A percentile compares a stretch with the other conserved stretches of the same genome.
phyloP scores from a whole-genome alignment of 2,797 vertebrate species.

The Aldrovandia affinis region DNA sequence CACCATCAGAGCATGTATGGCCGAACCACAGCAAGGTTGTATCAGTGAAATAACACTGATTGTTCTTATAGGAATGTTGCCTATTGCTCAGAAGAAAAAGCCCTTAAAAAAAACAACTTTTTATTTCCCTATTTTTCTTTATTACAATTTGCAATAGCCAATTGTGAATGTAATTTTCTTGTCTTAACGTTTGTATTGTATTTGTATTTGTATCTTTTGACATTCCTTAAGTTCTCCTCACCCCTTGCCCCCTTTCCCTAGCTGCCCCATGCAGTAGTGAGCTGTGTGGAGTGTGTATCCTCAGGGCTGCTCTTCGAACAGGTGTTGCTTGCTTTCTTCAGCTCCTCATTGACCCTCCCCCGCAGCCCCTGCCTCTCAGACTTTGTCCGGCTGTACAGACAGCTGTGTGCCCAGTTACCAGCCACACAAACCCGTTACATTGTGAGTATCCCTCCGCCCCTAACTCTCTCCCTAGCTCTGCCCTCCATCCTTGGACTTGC shows the following conservation, averaged over 20 bases:
- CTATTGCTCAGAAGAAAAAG: too few relatives aligned
- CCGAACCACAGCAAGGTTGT: not conserved
- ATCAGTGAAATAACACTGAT: not conserved
- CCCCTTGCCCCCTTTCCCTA: conserved; percentile 57
- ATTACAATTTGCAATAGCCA: too few relatives aligned
- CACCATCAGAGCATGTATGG: not conserved
- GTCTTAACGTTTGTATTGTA: too few relatives aligned
- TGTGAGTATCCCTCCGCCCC: conserved; percentile 73
- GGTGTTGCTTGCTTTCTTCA: conserved; percentile 83
- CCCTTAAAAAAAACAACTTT: too few relatives aligned
- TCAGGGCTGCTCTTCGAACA: conserved; percentile 84
- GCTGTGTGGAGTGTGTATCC: conserved; percentile 88
- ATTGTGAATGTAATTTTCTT: too few relatives aligned
- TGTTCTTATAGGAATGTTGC: not conserved
- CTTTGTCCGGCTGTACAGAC: conserved; percentile 88
- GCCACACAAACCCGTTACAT: conserved; percentile 86
- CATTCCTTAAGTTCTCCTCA: not conserved
- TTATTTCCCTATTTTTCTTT: too few relatives aligned
- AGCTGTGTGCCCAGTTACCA: conserved; percentile 64
- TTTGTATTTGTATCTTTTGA: too few relatives aligned
- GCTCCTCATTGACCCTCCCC: conserved; percentile 63
- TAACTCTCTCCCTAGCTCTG: too few relatives aligned
- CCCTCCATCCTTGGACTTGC: not conserved
- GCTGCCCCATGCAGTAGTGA: conserved; percentile 88
- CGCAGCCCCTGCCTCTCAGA: conserved; percentile 85